phyloP scores from a whole-genome alignment of 2,888 invertebrate species.

The Philonicus albiceps region DNA sequence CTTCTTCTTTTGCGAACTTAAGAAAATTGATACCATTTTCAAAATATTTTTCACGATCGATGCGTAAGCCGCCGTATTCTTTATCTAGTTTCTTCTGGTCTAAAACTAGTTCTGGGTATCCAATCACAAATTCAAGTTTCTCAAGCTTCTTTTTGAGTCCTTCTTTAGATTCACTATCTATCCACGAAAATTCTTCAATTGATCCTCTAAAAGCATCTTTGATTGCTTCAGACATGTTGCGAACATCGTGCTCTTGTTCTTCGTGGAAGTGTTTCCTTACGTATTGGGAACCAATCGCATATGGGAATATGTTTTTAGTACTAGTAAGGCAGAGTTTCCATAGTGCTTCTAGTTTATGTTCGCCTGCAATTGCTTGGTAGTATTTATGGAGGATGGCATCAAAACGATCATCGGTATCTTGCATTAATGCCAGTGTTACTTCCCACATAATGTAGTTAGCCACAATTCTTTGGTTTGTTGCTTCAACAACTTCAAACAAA shows the following conservation, averaged over 20 bases:
- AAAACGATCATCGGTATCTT: slow-evolving; percentile 11
- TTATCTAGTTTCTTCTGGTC: slow-evolving; percentile 79
- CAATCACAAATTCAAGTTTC: slow-evolving; percentile 90
- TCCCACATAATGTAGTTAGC: slow-evolving; percentile 40
- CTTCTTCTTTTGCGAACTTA: slow-evolving; percentile 53
- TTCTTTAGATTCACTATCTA: slow-evolving; percentile 84
- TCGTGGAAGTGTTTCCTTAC: slow-evolving; percentile 70
- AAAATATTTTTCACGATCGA: slow-evolving; percentile 77
- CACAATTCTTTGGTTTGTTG: not conserved
- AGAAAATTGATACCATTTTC: slow-evolving; percentile 76
- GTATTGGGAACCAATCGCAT: slow-evolving; percentile 43
- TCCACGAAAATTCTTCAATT: slow-evolving; percentile 84
- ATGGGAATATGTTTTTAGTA: not conserved
- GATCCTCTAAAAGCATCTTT: slow-evolving; percentile 84
- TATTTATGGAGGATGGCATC: not conserved
- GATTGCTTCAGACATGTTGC: slow-evolving; percentile 87
- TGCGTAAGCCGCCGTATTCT: slow-evolving; percentile 77
- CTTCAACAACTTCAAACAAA: slow-evolving; percentile 5
- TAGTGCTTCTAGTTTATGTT: not conserved
- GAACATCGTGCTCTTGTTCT: slow-evolving; percentile 69
- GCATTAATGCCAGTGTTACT: not conserved
- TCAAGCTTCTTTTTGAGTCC: slow-evolving; percentile 88
- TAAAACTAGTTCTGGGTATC: slow-evolving; percentile 90
- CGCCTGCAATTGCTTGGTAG: not conserved
- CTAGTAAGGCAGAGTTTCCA: not conserved